Evolutionary conservation across 2,888 invertebrate species (phyloP).

Genomic region (Prosapia bicincta): DNA sequence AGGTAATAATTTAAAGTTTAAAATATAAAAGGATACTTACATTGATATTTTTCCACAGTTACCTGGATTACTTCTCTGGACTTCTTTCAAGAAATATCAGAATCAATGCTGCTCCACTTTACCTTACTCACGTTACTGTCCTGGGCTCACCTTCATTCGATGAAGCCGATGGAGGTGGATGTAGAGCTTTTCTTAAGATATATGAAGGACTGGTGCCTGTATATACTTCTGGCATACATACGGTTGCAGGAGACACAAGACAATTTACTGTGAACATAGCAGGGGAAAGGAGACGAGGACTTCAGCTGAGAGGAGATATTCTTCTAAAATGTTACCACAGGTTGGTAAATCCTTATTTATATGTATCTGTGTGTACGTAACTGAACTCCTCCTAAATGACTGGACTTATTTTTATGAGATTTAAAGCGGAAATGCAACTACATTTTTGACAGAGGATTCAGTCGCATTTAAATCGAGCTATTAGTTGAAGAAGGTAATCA

Average conservation of each 20-base stretch:
- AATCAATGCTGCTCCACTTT: constrained; percentile 83
- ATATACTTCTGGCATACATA: constrained; percentile 79
- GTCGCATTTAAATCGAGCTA: no score
- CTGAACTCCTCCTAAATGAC: no score
- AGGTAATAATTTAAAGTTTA: no score
- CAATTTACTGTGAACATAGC: constrained; percentile 69
- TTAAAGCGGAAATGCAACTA: no score
- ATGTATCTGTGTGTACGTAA: no score
- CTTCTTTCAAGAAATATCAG: constrained; percentile 83
- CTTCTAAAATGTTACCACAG: constrained; percentile 87
- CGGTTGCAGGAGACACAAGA: constrained; percentile 60
- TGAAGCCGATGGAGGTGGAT: constrained; percentile 52
- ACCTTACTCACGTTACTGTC: constrained; percentile 81
- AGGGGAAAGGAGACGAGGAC: constrained; percentile 57
- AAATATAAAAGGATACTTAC: no score
- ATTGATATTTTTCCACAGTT: no score
- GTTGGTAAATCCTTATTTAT: constrained; percentile 33
- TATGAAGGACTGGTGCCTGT: constrained; percentile 90
- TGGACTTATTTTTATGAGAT: no score
- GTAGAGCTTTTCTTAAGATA: constrained; percentile 74
- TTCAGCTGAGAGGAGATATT: constrained; percentile 83
- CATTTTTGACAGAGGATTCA: no score
- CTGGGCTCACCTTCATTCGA: constrained; percentile 75
- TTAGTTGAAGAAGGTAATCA: no score
- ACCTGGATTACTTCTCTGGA: constrained; percentile 89